Conservation (phyloP, 2,797 vertebrate genomes). For the Acanthurus leucopareius region DNA sequence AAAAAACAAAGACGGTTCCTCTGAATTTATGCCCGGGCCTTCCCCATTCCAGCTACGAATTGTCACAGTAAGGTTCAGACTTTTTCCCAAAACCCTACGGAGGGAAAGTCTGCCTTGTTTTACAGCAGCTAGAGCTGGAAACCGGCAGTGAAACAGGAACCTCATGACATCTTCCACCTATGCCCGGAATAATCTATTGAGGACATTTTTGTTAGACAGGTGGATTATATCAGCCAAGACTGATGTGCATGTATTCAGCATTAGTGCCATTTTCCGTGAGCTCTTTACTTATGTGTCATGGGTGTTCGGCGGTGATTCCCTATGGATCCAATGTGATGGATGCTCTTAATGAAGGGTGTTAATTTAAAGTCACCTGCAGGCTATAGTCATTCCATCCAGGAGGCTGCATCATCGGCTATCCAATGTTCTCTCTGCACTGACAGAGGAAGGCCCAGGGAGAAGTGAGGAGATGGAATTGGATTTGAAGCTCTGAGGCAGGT, state of each 20-base stretch:
- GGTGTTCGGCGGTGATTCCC: constrained; percentile 61
- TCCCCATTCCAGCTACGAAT: constrained; percentile 52
- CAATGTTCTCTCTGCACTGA: constrained; percentile 77
- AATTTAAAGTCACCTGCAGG: constrained; percentile 84
- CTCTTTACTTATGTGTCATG: constrained; percentile 57
- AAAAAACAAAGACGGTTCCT: constrained; percentile 47
- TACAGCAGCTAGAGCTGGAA: constrained; percentile 24
- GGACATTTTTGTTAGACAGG: constrained; percentile 42
- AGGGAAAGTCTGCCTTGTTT: constrained; percentile 43
- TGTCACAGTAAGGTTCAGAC: constrained; percentile 52
- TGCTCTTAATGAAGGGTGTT: constrained; percentile 82
- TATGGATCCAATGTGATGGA: constrained; percentile 74
- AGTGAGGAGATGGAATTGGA: constrained; percentile 86
- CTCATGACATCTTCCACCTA: constrained; percentile 38
- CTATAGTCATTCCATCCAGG: constrained; percentile 66
- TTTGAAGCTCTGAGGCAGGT: constrained; percentile 88
- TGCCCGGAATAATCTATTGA: constrained; percentile 52
- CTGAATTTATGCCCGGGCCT: constrained; percentile 64
- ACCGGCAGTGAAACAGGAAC: constrained; percentile 26
- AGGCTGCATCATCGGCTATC: constrained; percentile 70
- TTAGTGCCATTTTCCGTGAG: constrained; percentile 51
- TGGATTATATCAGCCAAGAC: constrained; percentile 50
- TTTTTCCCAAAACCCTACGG: constrained; percentile 20
- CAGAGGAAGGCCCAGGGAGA: constrained; percentile 81
- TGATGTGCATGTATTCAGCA: constrained; percentile 56